Evolutionary conservation across 2,888 invertebrate genomes (phyloP), one percentile per base, ranked within the genome.

Genomic region (Lithophane semibrunnea): DNA sequence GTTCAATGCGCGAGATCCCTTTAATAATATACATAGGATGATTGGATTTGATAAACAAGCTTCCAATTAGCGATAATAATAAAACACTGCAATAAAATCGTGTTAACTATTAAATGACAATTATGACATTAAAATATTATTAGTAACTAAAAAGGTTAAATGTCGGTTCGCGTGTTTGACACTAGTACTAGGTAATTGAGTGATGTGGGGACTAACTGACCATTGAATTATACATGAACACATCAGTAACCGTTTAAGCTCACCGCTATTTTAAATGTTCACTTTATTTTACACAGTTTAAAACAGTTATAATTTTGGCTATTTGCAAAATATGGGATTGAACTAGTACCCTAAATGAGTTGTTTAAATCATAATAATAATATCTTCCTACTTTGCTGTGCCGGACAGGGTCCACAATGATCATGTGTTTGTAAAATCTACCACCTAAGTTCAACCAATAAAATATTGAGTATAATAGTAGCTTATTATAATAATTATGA

Each of bases 151-250:
- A 86, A 83, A 74, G 84, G 84, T 74, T 84, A 84, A 84, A 79
- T 71, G 73, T 66, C 12, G 44, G 79, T 86, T 84, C 18, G 84
- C 84, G 84, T 86, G 84, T 84, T 77, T 77, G 77, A 65, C 75
- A 80, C 84, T 47, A 60, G 58, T 68, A 21, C 79, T 65, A 81
- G 85, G 85, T 84, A 86, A 84, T 79, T 86, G 84, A 84, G 84
- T 86, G 71, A 86, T 84, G 79, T 83, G 24, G 75, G 78, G 54
- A 67, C 52, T 72, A 83, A 83, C 67, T 49, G 73, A 63, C 65
- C 72, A 63, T 63, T 83, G 76, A 86, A 83, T 86, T 84, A 77
- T 69, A 86, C 75, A 86, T 84, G 79, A 79, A 72, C 72, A 76
- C 72, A 74, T 79, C 71, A 74, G 67, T 79, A 18, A 72, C 47